Percentiles rank a stretch among this genome's conserved stretches.
Conservation (phyloP, 2,113 vertebrate species). For the Lepisosteus oculatus region DNA sequence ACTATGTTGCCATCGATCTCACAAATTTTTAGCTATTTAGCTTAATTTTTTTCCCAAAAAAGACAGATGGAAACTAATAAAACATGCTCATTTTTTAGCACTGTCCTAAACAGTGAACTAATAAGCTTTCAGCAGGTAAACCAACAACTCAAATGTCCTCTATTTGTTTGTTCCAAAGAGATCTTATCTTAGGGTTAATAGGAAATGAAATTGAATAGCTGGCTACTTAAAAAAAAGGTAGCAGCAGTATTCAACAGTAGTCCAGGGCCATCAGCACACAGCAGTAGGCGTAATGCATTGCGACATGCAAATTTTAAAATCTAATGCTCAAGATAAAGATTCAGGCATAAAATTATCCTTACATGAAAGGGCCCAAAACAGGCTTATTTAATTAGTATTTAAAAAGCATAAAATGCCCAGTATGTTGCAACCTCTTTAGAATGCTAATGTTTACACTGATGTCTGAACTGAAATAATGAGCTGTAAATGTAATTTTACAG, state of each 20-base stretch:
- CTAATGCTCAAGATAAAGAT: slow-evolving; percentile 7
- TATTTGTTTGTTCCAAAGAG: not conserved
- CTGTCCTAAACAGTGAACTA: too few species aligned
- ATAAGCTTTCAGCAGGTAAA: too few species aligned
- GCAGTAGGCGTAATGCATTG: not conserved
- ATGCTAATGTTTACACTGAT: slow-evolving; percentile 12
- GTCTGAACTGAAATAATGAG: slow-evolving; percentile 16
- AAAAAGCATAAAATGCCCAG: slow-evolving; percentile 4
- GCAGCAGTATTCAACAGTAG: not conserved
- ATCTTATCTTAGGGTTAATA: not conserved
- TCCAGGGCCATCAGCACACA: too few species aligned
- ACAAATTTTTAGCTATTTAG: too few species aligned
- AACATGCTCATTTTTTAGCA: too few species aligned
- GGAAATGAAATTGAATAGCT: not conserved
- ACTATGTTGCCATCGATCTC: too few species aligned
- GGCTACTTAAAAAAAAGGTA: not conserved
- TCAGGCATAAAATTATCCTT: slow-evolving; percentile 5
- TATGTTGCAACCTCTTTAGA: not conserved
- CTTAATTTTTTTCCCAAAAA: too few species aligned
- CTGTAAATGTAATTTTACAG: not conserved
- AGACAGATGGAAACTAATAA: too few species aligned
- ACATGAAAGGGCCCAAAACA: slow-evolving; percentile 12
- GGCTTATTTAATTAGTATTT: slow-evolving; percentile 15
- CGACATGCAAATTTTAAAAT: slow-evolving; percentile 8
- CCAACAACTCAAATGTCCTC: too few species aligned